These are phyloP conservation scores for Caretta caretta DNA, from an alignment of 2,113 vertebrate species.

Conservation along the genomic window DNA sequence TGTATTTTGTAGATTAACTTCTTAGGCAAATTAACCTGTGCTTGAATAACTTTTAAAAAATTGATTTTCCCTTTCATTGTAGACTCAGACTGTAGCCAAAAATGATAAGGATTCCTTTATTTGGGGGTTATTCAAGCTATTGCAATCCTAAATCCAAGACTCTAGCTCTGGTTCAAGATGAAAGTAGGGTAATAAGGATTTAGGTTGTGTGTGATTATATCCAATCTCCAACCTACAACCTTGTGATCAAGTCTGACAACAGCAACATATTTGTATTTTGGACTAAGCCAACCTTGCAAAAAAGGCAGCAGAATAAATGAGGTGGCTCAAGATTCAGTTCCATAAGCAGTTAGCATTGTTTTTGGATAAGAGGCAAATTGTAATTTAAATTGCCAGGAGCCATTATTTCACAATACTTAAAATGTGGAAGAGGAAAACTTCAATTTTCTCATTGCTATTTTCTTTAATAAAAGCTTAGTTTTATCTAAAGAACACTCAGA, in stretches of 20 bases:
- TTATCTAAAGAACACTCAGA: not conserved
- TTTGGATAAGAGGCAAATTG: not conserved
- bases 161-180: not conserved
- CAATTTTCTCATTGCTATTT: not conserved
- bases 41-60: not conserved
- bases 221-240: not conserved
- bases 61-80: not conserved
- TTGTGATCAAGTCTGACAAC: not conserved
- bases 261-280: not conserved
- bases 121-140: not conserved
- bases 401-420: not conserved
- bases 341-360: not conserved
- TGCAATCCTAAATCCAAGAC: not conserved
- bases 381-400: not conserved
- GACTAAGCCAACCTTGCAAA: not conserved
- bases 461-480: not conserved
- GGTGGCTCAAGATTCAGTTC: not conserved
- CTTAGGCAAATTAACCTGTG: conserved; percentile 4
- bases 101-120: not conserved
- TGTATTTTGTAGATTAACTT: not conserved
- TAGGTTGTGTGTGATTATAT: not conserved
- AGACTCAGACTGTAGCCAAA: rapidly evolving
- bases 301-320: not conserved
- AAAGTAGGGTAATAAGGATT: not conserved
- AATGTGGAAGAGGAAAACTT: not conserved